These are phyloP conservation scores for Dallia pectoralis DNA, from an alignment of 2,797 vertebrate genomes.

Conservation along the genomic window DNA sequence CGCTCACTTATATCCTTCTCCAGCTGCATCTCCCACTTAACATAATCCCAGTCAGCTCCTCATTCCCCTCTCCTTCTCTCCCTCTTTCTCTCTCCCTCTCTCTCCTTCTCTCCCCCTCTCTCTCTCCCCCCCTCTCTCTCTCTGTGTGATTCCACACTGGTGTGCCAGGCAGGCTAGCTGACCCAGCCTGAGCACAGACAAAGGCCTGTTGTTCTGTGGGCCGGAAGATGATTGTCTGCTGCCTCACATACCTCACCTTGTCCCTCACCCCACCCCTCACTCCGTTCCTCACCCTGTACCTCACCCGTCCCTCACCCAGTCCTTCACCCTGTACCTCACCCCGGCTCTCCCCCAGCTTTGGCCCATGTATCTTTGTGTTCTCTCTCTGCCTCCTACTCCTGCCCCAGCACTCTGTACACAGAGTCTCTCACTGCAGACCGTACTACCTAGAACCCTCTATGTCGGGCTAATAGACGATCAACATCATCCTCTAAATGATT, in stretches of 20 bases:
- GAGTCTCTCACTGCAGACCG: not conserved
- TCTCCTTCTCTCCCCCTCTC: too few species aligned
- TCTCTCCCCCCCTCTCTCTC: too few species aligned
- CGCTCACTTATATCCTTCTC: constrained; percentile 30
- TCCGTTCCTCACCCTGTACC: not conserved
- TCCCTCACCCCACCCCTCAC: too few species aligned
- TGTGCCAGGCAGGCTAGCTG: constrained; percentile 53
- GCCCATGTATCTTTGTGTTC: not conserved
- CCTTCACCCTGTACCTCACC: not conserved
- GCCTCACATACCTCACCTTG: constrained; percentile 44
- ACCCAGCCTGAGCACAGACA: constrained; percentile 53
- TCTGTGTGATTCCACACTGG: constrained; percentile 59
- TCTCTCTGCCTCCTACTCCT: not conserved
- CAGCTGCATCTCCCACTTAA: constrained; percentile 53
- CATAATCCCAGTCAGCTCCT: constrained; percentile 47
- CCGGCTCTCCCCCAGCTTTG: not conserved
- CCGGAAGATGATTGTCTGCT: constrained; percentile 36
- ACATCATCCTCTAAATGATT: too few species aligned
- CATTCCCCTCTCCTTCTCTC: too few species aligned
- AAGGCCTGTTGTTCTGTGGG: constrained; percentile 66
- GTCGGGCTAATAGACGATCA: too few species aligned
- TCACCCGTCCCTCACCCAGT: not conserved
- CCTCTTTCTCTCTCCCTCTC: too few species aligned
- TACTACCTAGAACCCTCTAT: too few species aligned
- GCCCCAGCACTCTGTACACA: not conserved